Evolutionary conservation across 2,797 vertebrate genomes (phyloP).

Genomic region (Menidia menidia): DNA sequence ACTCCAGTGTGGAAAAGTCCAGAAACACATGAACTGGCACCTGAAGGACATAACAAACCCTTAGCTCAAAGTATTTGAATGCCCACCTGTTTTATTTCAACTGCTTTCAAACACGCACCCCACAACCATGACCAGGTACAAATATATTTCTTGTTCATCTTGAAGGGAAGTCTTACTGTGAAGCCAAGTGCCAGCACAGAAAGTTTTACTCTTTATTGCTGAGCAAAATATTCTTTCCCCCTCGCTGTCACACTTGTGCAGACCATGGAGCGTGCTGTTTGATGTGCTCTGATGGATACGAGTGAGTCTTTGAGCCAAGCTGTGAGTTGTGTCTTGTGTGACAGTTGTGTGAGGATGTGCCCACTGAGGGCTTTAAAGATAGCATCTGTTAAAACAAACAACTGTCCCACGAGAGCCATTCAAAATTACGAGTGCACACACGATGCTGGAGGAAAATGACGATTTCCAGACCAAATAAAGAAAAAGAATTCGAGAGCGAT

Average conservation of each 20-base stretch:
- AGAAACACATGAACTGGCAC: conserved; percentile 96
- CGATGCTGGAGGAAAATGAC: conserved; percentile 27
- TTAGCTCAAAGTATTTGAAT: not conserved
- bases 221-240: conserved; percentile 66
- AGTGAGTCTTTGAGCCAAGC: conserved; percentile 63
- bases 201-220: conserved; percentile 49
- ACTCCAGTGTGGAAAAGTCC: conserved; percentile 91
- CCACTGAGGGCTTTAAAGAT: conserved; percentile 76
- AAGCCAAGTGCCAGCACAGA: conserved; percentile 36
- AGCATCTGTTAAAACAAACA: conserved; percentile 79
- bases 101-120: not conserved
- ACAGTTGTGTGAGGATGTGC: conserved; percentile 70
- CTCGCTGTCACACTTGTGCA: conserved; percentile 62
- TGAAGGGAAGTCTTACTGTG: conserved; percentile 6
- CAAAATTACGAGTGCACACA: conserved; percentile 66
- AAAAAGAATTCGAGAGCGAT: conserved; percentile 54
- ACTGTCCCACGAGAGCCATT: conserved; percentile 53
- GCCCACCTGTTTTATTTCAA: not conserved
- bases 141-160: conserved; percentile 9
- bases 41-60: conserved; percentile 68
- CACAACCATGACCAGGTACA: too few relatives aligned
- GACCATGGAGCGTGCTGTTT: conserved; percentile 59
- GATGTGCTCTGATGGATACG: conserved; percentile 70
- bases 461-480: conserved; percentile 71
- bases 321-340: conserved; percentile 63